Evolutionary conservation across 2,113 vertebrate species (phyloP), one percentile per base, ranked within the genome.

Genomic region (Phylloscopus whistleri): DNA sequence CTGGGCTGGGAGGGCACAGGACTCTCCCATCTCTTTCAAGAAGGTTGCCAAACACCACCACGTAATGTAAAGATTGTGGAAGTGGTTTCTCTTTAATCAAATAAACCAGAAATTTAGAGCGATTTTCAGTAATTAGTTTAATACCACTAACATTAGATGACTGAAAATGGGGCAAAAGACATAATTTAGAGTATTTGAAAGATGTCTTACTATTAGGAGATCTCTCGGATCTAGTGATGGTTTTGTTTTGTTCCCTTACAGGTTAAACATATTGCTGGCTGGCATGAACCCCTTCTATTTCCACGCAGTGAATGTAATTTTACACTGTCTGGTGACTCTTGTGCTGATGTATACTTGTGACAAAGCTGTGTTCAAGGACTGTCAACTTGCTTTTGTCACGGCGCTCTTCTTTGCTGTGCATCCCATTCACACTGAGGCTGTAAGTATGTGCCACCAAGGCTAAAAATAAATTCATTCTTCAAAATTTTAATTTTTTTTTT

Each of bases 401-500:
- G 98, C 99, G 0, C 95, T 99, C 70, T 98, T 99, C 81, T 99
- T 99, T 51, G 98, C 99, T 5, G 99, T 99, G 66, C 99, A 99
- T 95, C 99, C 99, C 11, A 94, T 99, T 86, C 99, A 99, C 98
- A 99, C 99, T 0, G 99, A 99, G 96, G 99, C 99, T 33, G 99
- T 99, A 97, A 99, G 99, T 99, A 96, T 72, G 70, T 43, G 68
- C 49, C 62, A 86, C n/a, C 64, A n/a, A 58, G 49, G 48, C 72
- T 78, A 68, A 75, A 89, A 93, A 90, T n/a, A 81, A 82, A 62
- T 8, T 31, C 13, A 69, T 51, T 15, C 48, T 80, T 85, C 37
- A 35, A 17, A 22, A 60, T 44, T 14, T 31, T 8, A 37, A 3
- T 44, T 63, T 52, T 68, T 79, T 64, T 60, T 46, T 74, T 6